phyloP scores from a whole-genome alignment of 37 sponge, comb jelly and placozoan genomes.

The Theonella swinhoei region DNA sequence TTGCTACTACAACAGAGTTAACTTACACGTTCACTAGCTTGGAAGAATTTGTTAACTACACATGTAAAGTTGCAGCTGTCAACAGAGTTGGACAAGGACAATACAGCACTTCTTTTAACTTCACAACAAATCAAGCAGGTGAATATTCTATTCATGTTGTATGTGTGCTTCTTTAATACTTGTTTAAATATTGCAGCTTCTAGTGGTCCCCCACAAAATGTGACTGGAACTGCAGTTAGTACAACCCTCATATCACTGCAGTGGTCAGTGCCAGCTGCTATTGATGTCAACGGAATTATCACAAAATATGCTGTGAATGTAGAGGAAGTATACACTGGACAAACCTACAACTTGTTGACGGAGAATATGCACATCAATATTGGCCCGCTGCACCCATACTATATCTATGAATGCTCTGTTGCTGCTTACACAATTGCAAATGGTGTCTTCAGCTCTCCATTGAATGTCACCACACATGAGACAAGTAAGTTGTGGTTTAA shows the following conservation, averaged over 20 bases:
- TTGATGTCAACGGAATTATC: not conserved
- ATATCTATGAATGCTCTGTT: too few species aligned
- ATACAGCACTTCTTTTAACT: not conserved
- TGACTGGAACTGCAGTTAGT: too few species aligned
- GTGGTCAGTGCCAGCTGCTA: not conserved
- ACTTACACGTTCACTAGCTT: not conserved
- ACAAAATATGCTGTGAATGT: too few species aligned
- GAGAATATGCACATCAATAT: too few species aligned
- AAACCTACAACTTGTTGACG: too few species aligned
- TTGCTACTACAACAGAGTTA: too few species aligned
- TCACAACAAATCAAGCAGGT: conserved; percentile 4
- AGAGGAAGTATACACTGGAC: too few species aligned
- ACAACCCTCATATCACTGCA: too few species aligned
- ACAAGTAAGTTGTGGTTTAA: not conserved
- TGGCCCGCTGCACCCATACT: too few species aligned
- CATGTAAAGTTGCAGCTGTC: not conserved
- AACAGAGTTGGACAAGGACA: not conserved
- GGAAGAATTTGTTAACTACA: not conserved
- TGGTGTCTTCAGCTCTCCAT: not conserved
- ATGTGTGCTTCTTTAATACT: too few species aligned
- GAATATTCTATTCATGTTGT: not conserved
- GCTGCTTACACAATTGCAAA: not conserved
- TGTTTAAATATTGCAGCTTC: too few species aligned
- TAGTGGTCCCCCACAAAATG: too few species aligned
- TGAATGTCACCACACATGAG: not conserved